Evolutionary conservation across 1,140 invertebrate genomes (phyloP).

Genomic region (Philotrypesis tridentata): DNA sequence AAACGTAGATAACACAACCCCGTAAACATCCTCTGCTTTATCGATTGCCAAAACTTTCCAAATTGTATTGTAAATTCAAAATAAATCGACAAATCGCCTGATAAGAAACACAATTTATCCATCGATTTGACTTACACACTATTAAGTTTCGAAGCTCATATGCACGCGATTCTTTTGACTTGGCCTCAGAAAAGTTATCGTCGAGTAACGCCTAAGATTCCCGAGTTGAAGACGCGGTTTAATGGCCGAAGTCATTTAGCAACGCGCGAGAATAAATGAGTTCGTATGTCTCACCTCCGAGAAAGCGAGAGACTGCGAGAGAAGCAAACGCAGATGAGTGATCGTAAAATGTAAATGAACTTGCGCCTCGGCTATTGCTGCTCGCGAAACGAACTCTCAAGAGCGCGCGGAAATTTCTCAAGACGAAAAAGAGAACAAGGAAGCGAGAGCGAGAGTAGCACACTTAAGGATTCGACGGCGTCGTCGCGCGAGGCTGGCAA

Average conservation of each 20-base stretch:
- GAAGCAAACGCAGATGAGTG: slow-evolving; percentile 60
- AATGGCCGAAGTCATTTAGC: slow-evolving; percentile 44
- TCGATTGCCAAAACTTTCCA: too few species aligned
- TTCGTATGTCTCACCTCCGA: slow-evolving; percentile 59
- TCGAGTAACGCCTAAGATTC: slow-evolving; percentile 11
- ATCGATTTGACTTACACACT: too few species aligned
- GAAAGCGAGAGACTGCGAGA: slow-evolving; percentile 16
- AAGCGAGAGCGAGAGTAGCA: slow-evolving; percentile 3
- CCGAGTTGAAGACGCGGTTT: neutral
- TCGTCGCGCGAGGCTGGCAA: neutral
- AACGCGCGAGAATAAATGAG: slow-evolving; percentile 60
- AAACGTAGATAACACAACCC: too few species aligned
- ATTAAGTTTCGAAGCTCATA: too few species aligned
- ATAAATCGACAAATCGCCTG: too few species aligned
- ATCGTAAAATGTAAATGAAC: slow-evolving; percentile 65
- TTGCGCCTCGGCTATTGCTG: slow-evolving; percentile 45
- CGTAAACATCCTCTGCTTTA: too few species aligned
- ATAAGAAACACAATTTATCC: too few species aligned
- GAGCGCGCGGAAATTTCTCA: neutral
- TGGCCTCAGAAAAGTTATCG: too few species aligned
- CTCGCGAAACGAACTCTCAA: neutral
- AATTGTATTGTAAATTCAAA: too few species aligned
- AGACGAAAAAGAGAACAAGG: neutral
- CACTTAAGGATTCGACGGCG: neutral
- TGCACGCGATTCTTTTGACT: too few species aligned